Percentiles rank a stretch among this genome's conserved stretches.
Conservation (phyloP, 2,888 invertebrate genomes). For the Antheraea yamamai region DNA sequence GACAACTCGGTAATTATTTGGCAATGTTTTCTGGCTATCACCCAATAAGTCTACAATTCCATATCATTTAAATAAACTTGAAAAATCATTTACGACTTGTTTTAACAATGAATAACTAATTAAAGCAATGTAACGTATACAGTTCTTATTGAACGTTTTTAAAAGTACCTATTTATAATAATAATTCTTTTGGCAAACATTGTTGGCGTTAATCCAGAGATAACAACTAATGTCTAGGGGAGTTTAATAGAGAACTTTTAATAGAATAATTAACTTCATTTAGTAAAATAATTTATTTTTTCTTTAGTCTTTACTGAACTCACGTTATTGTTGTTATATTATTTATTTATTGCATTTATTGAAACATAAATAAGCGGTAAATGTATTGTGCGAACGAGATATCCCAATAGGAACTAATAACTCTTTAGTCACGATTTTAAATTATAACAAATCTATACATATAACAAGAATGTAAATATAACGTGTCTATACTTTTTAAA, state of each 20-base stretch:
- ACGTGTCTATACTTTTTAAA: too few relatives aligned
- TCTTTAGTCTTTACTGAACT: background rate
- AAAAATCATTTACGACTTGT: slow-evolving; percentile 22
- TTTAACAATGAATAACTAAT: background rate
- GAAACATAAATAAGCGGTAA: slow-evolving; percentile 45
- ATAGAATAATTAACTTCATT: slow-evolving; percentile 22
- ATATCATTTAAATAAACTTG: slow-evolving; percentile 48
- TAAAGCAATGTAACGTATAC: background rate
- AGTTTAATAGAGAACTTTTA: slow-evolving; percentile 28
- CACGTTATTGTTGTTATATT: background rate
- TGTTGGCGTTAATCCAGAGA: slow-evolving; percentile 48
- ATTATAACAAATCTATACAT: slow-evolving; percentile 19
- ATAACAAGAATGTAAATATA: too few relatives aligned
- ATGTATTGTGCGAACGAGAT: slow-evolving; percentile 48
- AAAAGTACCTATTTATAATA: slow-evolving; percentile 16
- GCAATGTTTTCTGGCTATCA: slow-evolving; percentile 65
- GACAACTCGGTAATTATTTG: slow-evolving; percentile 65
- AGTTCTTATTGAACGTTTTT: slow-evolving; percentile 24
- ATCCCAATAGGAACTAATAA: slow-evolving; percentile 44
- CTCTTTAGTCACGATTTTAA: slow-evolving; percentile 33
- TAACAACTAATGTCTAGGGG: slow-evolving; percentile 45
- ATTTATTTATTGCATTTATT: slow-evolving; percentile 19
- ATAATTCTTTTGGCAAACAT: slow-evolving; percentile 49
- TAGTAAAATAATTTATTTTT: slow-evolving; percentile 16
- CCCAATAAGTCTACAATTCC: slow-evolving; percentile 56